Conservation (phyloP, 2,113 vertebrate species). For the Psammodynastes pulverulentus region DNA sequence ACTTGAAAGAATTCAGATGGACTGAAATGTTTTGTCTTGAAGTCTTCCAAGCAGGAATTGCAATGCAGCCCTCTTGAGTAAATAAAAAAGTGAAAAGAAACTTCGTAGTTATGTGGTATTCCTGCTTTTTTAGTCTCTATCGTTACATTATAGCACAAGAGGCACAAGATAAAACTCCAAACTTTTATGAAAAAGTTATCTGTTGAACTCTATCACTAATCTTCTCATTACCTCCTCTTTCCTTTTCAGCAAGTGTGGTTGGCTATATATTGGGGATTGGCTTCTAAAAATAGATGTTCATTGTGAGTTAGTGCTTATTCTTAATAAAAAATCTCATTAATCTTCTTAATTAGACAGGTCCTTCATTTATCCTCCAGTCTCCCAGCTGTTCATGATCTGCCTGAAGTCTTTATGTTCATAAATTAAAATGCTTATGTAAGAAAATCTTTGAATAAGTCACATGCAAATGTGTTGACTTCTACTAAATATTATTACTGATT, state of each 20-base stretch:
- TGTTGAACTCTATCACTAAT: neutral
- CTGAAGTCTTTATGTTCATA: constrained; percentile 18
- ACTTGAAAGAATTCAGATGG: neutral
- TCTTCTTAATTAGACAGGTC: constrained; percentile 23
- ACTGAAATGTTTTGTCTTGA: neutral
- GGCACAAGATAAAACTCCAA: neutral
- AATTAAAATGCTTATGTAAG: constrained; percentile 23
- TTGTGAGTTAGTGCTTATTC: constrained; percentile 25
- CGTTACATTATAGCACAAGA: neutral
- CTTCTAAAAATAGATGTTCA: constrained; percentile 24
- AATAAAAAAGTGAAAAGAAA: neutral
- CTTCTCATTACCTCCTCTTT: neutral
- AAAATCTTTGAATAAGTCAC: neutral
- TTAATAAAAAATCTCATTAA: constrained; percentile 22
- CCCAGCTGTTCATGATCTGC: constrained; percentile 17
- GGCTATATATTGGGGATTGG: neutral
- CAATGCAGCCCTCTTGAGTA: neutral
- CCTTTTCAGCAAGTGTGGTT: neutral
- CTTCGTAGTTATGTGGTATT: neutral
- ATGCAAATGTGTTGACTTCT: neutral
- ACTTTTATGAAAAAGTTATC: neutral
- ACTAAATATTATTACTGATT: constrained; percentile 15
- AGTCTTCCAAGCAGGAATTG: neutral
- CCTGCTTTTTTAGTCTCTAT: neutral
- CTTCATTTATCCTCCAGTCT: neutral